Percentiles rank a stretch among this genome's conserved stretches.
Evolutionary conservation across 2,888 invertebrate genomes (phyloP).

Genomic region (Trimorus sp.): DNA sequence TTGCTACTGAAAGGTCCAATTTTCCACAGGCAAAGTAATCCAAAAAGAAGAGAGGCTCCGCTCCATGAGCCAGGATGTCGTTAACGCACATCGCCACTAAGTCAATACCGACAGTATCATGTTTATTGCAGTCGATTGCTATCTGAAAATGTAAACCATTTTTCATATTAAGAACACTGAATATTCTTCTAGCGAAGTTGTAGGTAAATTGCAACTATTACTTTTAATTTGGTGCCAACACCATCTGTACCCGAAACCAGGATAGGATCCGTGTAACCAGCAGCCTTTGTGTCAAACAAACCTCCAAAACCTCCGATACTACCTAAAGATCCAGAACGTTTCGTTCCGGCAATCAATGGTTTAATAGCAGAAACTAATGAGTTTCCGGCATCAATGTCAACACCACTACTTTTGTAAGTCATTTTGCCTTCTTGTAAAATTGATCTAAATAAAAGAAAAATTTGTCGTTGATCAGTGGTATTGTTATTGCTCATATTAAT

Average conservation of each 20-base stretch:
- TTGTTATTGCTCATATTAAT: neutral
- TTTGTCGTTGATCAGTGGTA: neutral
- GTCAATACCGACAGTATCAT: constrained; percentile 95
- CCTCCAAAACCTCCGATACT: constrained; percentile 97
- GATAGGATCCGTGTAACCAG: constrained; percentile 90
- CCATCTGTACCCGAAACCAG: constrained; percentile 98
- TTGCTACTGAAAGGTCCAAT: constrained; percentile 89
- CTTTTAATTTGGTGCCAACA: constrained; percentile 98
- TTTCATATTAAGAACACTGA: neutral
- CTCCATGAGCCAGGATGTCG: constrained; percentile 97
- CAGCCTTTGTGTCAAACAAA: constrained; percentile 91
- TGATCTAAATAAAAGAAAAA: constrained; percentile 77
- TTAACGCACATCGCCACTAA: constrained; percentile 99
- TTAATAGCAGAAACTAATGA: constrained; percentile 91
- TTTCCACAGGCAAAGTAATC: constrained; percentile 98
- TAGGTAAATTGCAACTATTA: constrained; percentile 76
- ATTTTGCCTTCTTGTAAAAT: constrained; percentile 85
- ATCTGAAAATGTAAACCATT: constrained; percentile 84
- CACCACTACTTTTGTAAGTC: constrained; percentile 95
- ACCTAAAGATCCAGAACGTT: constrained; percentile 90
- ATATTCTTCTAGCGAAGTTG: neutral
- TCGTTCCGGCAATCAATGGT: constrained; percentile 90
- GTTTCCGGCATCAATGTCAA: constrained; percentile 96
- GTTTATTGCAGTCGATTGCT: constrained; percentile 89
- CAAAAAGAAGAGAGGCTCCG: constrained; percentile 97